Conservation (phyloP, 1,140 invertebrate genomes). For the Zaprionus davidi region DNA sequence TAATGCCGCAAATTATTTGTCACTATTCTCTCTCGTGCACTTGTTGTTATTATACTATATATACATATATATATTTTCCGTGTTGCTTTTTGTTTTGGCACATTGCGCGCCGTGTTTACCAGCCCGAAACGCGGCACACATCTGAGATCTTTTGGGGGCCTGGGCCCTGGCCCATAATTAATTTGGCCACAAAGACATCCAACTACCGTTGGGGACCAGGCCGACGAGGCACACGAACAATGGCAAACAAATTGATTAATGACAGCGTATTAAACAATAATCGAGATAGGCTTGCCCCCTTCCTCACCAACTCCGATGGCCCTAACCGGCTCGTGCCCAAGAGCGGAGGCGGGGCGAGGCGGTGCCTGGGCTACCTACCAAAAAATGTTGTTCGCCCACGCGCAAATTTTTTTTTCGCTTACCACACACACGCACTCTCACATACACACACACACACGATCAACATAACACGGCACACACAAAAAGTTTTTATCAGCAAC, state of each 20-base stretch:
- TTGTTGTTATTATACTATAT: slow-evolving; percentile 48
- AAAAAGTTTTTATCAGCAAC: slow-evolving; percentile 51
- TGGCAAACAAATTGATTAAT: slow-evolving; percentile 82
- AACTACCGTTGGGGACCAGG: slow-evolving; percentile 47
- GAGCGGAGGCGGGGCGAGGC: not conserved
- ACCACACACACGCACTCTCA: slow-evolving; percentile 6
- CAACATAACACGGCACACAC: slow-evolving; percentile 1
- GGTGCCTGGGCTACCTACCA: slow-evolving; percentile 10
- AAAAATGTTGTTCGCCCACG: slow-evolving; percentile 63
- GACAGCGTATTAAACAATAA: slow-evolving; percentile 82
- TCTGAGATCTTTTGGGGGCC: slow-evolving; percentile 33
- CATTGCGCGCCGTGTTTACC: slow-evolving; percentile 57
- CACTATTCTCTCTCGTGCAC: slow-evolving; percentile 65
- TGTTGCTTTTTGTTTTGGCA: slow-evolving; percentile 34
- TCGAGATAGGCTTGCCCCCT: slow-evolving; percentile 67
- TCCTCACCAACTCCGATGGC: not conserved
- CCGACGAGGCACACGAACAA: slow-evolving; percentile 69
- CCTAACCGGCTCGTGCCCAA: slow-evolving; percentile 29
- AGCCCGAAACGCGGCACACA: slow-evolving; percentile 54
- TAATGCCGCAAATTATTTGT: slow-evolving; percentile 76
- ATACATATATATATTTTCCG: slow-evolving; percentile 15
- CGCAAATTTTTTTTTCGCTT: slow-evolving; percentile 38
- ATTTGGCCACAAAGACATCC: slow-evolving; percentile 66
- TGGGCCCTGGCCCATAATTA: slow-evolving; percentile 62
- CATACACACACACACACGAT: not conserved